phyloP scores from a whole-genome alignment of 37 sponge, comb jelly and placozoan species.

The Theonella swinhoei region DNA sequence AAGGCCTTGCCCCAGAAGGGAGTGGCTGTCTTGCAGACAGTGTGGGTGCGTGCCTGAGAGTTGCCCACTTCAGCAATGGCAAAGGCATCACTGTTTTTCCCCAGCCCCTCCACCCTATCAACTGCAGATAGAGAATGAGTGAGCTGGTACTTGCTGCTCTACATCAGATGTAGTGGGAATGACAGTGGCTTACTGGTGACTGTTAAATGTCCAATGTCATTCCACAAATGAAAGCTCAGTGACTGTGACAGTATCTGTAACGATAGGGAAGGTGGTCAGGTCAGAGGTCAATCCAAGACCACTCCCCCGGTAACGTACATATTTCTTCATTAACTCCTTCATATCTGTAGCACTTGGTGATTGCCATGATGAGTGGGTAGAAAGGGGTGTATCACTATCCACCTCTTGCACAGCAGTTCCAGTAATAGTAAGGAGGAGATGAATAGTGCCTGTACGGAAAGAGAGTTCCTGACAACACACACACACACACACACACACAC shows the following conservation, averaged over 20 bases:
- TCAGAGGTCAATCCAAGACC: no score
- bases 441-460: conserved; percentile 38
- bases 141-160: no score
- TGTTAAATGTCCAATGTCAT: conserved; percentile 65
- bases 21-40: conserved; percentile 54
- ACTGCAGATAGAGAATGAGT: conserved; percentile 14
- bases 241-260: not conserved
- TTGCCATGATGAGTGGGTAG: no score
- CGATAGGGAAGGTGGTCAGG: not conserved
- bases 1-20: conserved; percentile 90
- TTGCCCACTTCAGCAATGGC: conserved; percentile 84
- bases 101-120: conserved; percentile 33
- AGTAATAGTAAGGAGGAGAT: conserved; percentile 60
- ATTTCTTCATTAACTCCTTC: conserved; percentile 24
- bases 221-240: not conserved
- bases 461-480: no score
- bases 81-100: conserved; percentile 10
- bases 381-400: not conserved
- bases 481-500: no score
- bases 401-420: conserved; percentile 23
- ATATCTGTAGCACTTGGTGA: not conserved
- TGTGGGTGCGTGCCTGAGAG: conserved; percentile 65
- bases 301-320: conserved; percentile 67
- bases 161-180: not conserved
- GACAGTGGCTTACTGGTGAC: conserved; percentile 43